phyloP scores from a whole-genome alignment of 2,888 invertebrate species.

The Melanargia galathea region DNA sequence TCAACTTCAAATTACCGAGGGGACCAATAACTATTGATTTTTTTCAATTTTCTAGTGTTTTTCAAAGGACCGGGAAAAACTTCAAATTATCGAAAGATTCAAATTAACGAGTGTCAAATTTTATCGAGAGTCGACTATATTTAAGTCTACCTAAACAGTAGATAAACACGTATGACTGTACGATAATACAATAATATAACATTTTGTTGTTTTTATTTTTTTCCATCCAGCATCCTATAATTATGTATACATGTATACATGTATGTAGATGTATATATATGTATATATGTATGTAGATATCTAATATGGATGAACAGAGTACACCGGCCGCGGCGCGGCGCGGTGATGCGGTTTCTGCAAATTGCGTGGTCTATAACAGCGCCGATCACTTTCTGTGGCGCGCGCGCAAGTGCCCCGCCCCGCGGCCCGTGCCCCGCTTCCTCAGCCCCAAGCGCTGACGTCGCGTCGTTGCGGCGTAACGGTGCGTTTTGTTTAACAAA shows the following conservation, averaged over 20 bases:
- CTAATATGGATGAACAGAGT: neutral
- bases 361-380: slow-evolving; percentile 49
- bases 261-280: no score
- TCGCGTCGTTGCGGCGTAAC: slow-evolving; percentile 48
- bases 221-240: no score
- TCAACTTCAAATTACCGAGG: no score
- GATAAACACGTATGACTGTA: neutral
- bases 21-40: no score
- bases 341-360: slow-evolving; percentile 47
- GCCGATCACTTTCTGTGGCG: slow-evolving; percentile 55
- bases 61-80: no score
- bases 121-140: no score
- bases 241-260: no score
- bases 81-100: no score
- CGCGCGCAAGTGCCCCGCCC: slow-evolving; percentile 51
- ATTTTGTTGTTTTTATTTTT: no score
- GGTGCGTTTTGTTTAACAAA: slow-evolving; percentile 62
- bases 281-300: no score
- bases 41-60: no score
- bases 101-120: no score
- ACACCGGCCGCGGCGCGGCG: neutral
- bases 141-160: neutral
- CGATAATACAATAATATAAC: neutral
- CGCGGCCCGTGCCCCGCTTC: slow-evolving; percentile 29
- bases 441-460: slow-evolving; percentile 36